Percentiles rank a stretch among this genome's conserved stretches.
Conservation (phyloP, 1,140 invertebrate species). For the Diorhabda sublineata region DNA sequence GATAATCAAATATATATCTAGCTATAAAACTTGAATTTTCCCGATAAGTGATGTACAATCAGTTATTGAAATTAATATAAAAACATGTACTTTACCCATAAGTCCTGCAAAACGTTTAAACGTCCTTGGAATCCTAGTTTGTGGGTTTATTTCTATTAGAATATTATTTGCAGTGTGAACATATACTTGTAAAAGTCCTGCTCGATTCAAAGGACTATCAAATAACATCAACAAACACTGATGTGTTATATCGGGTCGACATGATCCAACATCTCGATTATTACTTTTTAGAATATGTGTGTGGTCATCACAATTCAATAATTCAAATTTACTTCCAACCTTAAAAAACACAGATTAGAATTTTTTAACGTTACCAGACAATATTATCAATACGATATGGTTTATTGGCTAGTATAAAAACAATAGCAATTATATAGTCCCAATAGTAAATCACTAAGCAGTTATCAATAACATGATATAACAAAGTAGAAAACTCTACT, state of each 20-base stretch:
- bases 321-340: conserved; percentile 83
- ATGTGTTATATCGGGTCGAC: conserved; percentile 91
- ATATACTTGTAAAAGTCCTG: conserved; percentile 87
- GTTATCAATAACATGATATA: too few relatives aligned
- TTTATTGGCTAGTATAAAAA: too few relatives aligned
- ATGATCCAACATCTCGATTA: conserved; percentile 76
- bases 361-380: too few relatives aligned
- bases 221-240: conserved; percentile 94
- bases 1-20: neutral
- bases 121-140: conserved; percentile 96
- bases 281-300: conserved; percentile 76
- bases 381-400: too few relatives aligned
- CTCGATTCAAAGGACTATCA: conserved; percentile 92
- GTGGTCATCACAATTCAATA: conserved; percentile 94
- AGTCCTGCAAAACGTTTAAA: conserved; percentile 97
- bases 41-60: neutral
- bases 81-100: conserved; percentile 68
- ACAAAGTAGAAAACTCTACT: too few relatives aligned
- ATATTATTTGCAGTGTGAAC: conserved; percentile 94
- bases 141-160: conserved; percentile 96
- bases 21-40: conserved; percentile 25
- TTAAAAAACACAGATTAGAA: conserved; percentile 45
- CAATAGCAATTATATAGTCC: too few relatives aligned
- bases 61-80: neutral
- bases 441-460: too few relatives aligned